These are phyloP conservation scores for Carterocephalus palaemon DNA, from an alignment of 2,888 invertebrate genomes.

Conservation along the genomic window DNA sequence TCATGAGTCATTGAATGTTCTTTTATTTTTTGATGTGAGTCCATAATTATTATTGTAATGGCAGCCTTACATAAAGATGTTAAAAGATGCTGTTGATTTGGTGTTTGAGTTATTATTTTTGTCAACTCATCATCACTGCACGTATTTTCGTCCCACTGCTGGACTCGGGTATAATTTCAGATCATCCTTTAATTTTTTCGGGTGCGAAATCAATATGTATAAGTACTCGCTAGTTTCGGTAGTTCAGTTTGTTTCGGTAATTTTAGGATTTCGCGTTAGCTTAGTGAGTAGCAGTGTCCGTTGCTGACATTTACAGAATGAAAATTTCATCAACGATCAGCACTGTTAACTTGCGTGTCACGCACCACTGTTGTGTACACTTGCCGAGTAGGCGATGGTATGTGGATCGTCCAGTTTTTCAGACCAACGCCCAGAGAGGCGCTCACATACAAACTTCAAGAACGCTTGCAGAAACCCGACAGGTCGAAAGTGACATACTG, in stretches of 20 bases:
- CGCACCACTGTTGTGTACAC: constrained; percentile 66
- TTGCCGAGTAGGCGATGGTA: constrained; percentile 76
- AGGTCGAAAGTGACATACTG: constrained; percentile 70
- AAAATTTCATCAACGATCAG: constrained; percentile 71
- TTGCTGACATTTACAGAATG: constrained; percentile 72
- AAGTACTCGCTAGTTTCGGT: constrained; percentile 51
- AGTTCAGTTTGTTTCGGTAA: constrained; percentile 54
- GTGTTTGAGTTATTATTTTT: constrained; percentile 22
- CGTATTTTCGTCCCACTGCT: too few species aligned
- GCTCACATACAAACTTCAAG: constrained; percentile 66
- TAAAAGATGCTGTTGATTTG: constrained; percentile 49
- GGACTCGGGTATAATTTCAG: constrained; percentile 14
- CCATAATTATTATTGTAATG: too few species aligned
- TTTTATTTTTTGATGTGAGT: too few species aligned
- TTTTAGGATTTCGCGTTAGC: constrained; percentile 50
- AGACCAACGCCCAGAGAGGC: constrained; percentile 76
- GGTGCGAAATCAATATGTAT: constrained; percentile 48
- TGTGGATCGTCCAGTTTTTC: constrained; percentile 80
- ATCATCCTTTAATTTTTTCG: constrained; percentile 5
- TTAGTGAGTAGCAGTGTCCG: constrained; percentile 69
- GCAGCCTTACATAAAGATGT: constrained; percentile 61
- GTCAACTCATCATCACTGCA: too few species aligned
- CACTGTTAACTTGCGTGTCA: constrained; percentile 61
- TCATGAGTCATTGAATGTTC: too few species aligned
- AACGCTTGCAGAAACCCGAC: constrained; percentile 65